Evolutionary conservation across 2,888 invertebrate species (phyloP).

Genomic region (Busseola fusca): DNA sequence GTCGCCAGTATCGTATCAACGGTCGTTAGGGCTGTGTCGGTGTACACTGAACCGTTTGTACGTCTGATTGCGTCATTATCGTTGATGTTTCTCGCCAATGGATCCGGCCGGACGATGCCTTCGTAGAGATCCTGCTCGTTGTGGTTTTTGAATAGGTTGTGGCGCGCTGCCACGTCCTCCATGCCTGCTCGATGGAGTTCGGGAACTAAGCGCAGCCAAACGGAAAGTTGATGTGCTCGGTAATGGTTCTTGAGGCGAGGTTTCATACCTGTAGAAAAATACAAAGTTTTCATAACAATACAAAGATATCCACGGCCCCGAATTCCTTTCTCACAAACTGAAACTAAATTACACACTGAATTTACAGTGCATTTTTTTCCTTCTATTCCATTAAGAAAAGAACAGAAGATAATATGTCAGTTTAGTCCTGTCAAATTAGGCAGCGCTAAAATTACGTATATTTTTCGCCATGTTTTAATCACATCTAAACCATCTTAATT

Average conservation of each 20-base stretch:
- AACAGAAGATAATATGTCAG: too few species aligned
- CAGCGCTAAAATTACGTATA: too few species aligned
- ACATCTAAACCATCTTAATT: too few species aligned
- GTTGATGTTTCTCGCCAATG: slow-evolving; percentile 90
- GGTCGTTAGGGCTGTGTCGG: slow-evolving; percentile 91
- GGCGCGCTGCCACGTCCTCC: slow-evolving; percentile 95
- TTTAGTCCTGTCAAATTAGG: too few species aligned
- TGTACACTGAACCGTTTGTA: slow-evolving; percentile 83
- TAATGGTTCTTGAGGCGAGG: slow-evolving; percentile 97
- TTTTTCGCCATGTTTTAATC: too few species aligned
- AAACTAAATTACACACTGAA: too few species aligned
- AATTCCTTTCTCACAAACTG: too few species aligned
- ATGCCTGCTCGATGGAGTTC: slow-evolving; percentile 96
- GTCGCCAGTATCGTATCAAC: slow-evolving; percentile 92
- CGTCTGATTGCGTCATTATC: slow-evolving; percentile 90
- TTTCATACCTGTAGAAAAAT: slow-evolving; percentile 93
- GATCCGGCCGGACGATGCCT: slow-evolving; percentile 95
- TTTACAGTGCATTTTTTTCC: too few species aligned
- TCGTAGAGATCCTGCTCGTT: slow-evolving; percentile 97
- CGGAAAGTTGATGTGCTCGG: slow-evolving; percentile 97
- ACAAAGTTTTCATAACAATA: slow-evolving; percentile 94
- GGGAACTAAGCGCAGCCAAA: slow-evolving; percentile 98
- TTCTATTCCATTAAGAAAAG: too few species aligned
- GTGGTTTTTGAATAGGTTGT: slow-evolving; percentile 96
- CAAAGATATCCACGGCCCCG: too few species aligned